Percentiles rank a stretch among this genome's conserved stretches.
Evolutionary conservation across 2,888 invertebrate species (phyloP).

Genomic region (Oxystoma pomonae): DNA sequence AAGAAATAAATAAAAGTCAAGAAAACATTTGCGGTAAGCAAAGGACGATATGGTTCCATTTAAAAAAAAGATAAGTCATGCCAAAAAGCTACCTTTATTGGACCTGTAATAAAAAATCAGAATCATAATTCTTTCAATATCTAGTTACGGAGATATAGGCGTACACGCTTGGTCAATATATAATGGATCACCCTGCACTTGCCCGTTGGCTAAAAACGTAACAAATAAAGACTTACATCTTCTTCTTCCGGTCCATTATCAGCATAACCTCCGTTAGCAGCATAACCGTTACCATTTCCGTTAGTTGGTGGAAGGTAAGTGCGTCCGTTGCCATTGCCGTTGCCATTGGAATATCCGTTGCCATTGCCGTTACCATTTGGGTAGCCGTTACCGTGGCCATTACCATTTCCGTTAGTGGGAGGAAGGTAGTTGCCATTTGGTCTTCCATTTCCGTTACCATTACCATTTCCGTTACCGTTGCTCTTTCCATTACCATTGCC

Average conservation of each 20-base stretch:
- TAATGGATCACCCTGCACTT: too few species aligned
- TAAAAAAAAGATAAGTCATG: too few species aligned
- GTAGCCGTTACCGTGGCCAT: constrained; percentile 28
- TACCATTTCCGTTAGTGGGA: constrained; percentile 26
- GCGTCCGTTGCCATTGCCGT: constrained; percentile 18
- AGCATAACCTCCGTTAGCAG: constrained; percentile 27
- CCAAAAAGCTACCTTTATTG: too few species aligned
- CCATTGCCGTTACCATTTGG: constrained; percentile 26
- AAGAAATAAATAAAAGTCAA: too few species aligned
- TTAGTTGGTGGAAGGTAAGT: constrained; percentile 40
- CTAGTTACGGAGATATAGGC: too few species aligned
- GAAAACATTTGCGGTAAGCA: too few species aligned
- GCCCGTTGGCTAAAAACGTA: too few species aligned
- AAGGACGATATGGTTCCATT: too few species aligned
- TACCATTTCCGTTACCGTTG: constrained; percentile 25
- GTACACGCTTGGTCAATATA: too few species aligned
- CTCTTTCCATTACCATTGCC: constrained; percentile 27
- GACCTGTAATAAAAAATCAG: too few species aligned
- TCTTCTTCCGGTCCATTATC: constrained; percentile 25
- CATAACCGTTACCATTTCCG: constrained; percentile 32
- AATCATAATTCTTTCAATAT: too few species aligned
- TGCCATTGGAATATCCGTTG: constrained; percentile 19
- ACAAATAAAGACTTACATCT: constrained; percentile 7
- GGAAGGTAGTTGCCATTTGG: constrained; percentile 32
- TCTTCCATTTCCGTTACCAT: constrained; percentile 28